Evolutionary conservation across 1,140 invertebrate genomes (phyloP).

Genomic region (Hyposmocoma kahamanoa): DNA sequence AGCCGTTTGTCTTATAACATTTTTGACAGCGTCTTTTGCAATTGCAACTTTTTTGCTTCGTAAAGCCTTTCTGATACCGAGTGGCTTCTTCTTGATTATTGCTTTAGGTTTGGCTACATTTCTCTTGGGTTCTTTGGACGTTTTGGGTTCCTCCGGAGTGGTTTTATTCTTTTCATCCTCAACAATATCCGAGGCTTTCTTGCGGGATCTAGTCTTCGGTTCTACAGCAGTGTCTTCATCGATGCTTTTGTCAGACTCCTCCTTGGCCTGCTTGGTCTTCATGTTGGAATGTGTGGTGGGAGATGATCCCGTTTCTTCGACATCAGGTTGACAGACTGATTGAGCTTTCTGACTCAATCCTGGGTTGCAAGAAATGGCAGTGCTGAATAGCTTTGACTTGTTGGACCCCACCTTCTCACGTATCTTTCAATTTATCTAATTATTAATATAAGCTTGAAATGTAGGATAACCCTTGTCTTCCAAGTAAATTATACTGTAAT

Average conservation of each 20-base stretch:
- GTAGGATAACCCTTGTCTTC: too few species aligned
- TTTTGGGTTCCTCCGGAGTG: slow-evolving; percentile 57
- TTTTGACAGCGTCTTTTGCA: slow-evolving; percentile 48
- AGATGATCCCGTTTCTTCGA: slow-evolving; percentile 54
- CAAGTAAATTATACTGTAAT: too few species aligned
- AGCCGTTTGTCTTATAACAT: slow-evolving; percentile 44
- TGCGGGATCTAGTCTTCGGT: slow-evolving; percentile 62
- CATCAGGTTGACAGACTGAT: slow-evolving; percentile 52
- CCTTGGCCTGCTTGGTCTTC: slow-evolving; percentile 68
- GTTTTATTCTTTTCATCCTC: slow-evolving; percentile 54
- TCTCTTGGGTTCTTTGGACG: slow-evolving; percentile 56
- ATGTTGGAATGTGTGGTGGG: slow-evolving; percentile 66
- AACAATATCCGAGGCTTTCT: slow-evolving; percentile 55
- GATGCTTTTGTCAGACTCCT: slow-evolving; percentile 58
- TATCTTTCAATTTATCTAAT: too few species aligned
- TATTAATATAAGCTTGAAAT: too few species aligned
- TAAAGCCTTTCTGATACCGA: slow-evolving; percentile 61
- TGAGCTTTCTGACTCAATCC: slow-evolving; percentile 34
- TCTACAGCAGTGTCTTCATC: slow-evolving; percentile 61
- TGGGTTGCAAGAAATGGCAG: too few species aligned
- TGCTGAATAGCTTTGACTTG: not conserved
- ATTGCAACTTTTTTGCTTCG: slow-evolving; percentile 57
- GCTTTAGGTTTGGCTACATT: slow-evolving; percentile 47
- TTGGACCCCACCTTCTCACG: too few species aligned
- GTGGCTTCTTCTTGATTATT: slow-evolving; percentile 54